These are phyloP conservation scores for Podarcis muralis DNA, from an alignment of 2,113 vertebrate genomes.

Conservation along the genomic window DNA sequence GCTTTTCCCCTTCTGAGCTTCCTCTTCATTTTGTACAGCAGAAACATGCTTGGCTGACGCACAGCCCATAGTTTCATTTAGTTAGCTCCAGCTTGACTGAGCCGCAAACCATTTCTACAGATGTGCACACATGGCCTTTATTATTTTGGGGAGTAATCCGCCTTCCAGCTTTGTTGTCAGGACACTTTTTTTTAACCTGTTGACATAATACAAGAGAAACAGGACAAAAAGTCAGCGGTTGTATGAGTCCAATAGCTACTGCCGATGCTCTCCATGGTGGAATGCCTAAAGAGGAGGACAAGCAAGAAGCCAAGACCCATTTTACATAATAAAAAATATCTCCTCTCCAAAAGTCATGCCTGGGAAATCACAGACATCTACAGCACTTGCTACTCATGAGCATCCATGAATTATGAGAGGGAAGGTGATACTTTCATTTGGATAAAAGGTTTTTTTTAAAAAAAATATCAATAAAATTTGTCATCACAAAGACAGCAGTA, in stretches of 20 bases:
- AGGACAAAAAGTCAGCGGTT: neutral
- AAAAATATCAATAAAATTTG: slow-evolving; percentile 10
- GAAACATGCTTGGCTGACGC: slow-evolving; percentile 99
- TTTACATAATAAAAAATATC: neutral
- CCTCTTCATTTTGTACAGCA: slow-evolving; percentile 98
- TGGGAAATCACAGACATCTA: slow-evolving; percentile 1
- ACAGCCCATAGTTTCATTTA: slow-evolving; percentile 99
- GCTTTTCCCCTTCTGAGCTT: slow-evolving; percentile 93
- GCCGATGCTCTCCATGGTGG: neutral
- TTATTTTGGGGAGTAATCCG: slow-evolving; percentile 56
- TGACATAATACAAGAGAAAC: slow-evolving; percentile 32
- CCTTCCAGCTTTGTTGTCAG: slow-evolving; percentile 39
- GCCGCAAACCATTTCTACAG: slow-evolving; percentile 88
- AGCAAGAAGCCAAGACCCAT: neutral
- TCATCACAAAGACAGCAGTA: slow-evolving; percentile 18
- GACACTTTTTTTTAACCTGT: slow-evolving; percentile 56
- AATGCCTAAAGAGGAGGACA: neutral
- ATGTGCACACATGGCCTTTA: slow-evolving; percentile 54
- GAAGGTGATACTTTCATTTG: neutral
- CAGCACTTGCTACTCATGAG: slow-evolving; percentile 25
- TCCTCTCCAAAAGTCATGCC: neutral
- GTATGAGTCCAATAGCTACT: neutral
- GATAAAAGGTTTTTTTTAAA: neutral
- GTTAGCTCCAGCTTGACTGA: slow-evolving; percentile 80
- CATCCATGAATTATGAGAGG: neutral